These are phyloP conservation scores for Diarsia brunnea DNA, from an alignment of 2,888 invertebrate genomes.

Conservation along the genomic window DNA sequence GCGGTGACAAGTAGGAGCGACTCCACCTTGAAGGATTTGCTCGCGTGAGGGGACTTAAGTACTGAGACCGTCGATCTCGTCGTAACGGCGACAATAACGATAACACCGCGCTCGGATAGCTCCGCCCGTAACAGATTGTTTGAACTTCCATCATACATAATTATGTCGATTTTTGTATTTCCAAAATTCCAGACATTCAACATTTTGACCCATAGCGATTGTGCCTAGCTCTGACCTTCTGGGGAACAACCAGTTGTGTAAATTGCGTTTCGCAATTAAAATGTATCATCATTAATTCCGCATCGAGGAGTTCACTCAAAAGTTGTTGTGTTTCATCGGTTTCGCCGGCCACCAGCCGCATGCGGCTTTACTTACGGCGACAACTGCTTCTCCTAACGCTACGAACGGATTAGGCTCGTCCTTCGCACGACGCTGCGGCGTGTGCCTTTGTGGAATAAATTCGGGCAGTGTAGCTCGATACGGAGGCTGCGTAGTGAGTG, in stretches of 20 bases:
- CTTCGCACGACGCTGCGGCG: slow-evolving; percentile 80
- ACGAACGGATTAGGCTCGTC: slow-evolving; percentile 88
- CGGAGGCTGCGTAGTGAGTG: slow-evolving; percentile 89
- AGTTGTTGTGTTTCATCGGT: slow-evolving; percentile 18
- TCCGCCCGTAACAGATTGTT: neutral
- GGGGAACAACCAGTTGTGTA: neutral
- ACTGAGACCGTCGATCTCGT: slow-evolving; percentile 1
- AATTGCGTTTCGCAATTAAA: neutral
- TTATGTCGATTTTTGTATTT: neutral
- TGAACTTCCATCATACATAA: neutral
- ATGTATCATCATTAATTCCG: neutral
- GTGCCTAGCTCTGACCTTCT: neutral
- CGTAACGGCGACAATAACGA: slow-evolving; percentile 13
- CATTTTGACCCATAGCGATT: neutral
- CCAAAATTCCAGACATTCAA: neutral
- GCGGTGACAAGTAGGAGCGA: slow-evolving; percentile 23
- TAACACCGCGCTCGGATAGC: slow-evolving; percentile 6
- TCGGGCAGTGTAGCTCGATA: slow-evolving; percentile 88
- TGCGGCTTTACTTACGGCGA: slow-evolving; percentile 45
- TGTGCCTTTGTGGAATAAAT: slow-evolving; percentile 78
- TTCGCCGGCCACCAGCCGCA: slow-evolving; percentile 48
- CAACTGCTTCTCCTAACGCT: slow-evolving; percentile 65
- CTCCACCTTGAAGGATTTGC: slow-evolving; percentile 26
- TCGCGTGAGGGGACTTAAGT: slow-evolving; percentile 19
- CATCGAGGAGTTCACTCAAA: slow-evolving; percentile 30